phyloP scores from a whole-genome alignment of 2,113 vertebrate genomes.

The Zapus hudsonius region DNA sequence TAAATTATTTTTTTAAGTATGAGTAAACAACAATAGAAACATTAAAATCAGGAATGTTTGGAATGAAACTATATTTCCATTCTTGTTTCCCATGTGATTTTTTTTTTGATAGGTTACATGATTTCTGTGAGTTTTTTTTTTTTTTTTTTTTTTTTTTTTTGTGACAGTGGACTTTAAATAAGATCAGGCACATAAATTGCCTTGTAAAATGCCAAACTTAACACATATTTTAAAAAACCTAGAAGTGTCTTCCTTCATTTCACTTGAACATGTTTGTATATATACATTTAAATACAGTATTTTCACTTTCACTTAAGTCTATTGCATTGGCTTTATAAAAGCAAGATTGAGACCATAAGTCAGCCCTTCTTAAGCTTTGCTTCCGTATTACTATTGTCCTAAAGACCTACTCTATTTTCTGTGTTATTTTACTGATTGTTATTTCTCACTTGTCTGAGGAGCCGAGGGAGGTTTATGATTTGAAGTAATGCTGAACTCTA shows the following conservation, averaged over 20 bases:
- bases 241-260: neutral
- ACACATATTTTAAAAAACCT: neutral
- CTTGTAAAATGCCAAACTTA: neutral
- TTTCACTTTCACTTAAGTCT: neutral
- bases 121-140: neutral
- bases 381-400: neutral
- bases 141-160: neutral
- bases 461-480: neutral
- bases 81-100: neutral
- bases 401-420: neutral
- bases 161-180: conserved; percentile 7
- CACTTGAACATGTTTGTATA: neutral
- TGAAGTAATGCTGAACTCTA: conserved; percentile 13
- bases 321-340: neutral
- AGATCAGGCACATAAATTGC: neutral
- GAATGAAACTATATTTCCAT: neutral
- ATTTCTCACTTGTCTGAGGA: conserved; percentile 21
- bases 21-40: neutral
- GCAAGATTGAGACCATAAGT: neutral
- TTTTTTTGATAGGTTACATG: neutral
- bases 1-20: neutral
- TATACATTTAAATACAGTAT: neutral
- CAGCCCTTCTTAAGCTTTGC: conserved; percentile 11
- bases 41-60: neutral
- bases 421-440: conserved; percentile 3